phyloP scores from a whole-genome alignment of 1,140 invertebrate species.

The Gerris buenoi region DNA sequence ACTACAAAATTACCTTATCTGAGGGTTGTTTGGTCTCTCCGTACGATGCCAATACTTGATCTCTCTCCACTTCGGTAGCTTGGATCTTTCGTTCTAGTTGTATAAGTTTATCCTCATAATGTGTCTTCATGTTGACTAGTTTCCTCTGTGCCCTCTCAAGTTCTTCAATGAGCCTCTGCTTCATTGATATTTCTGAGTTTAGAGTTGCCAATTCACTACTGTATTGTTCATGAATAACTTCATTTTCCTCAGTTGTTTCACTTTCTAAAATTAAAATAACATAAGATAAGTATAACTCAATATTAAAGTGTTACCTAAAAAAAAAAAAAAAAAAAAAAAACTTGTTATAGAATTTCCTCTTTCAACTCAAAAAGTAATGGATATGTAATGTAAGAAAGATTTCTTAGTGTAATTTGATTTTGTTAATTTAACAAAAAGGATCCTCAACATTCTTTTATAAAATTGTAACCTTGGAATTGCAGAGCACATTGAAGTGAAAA shows the following conservation, averaged over 20 bases:
- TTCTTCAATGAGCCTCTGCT: constrained; percentile 84
- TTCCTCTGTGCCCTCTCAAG: constrained; percentile 73
- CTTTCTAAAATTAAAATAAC: constrained; percentile 31
- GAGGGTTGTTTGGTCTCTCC: constrained; percentile 37
- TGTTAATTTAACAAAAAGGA: no score
- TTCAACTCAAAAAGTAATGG: no score
- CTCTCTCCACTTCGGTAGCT: constrained; percentile 80
- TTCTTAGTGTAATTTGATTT: no score
- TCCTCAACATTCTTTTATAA: no score
- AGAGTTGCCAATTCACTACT: constrained; percentile 61
- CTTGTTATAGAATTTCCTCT: no score
- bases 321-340: no score
- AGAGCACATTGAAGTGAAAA: no score
- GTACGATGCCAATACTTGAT: constrained; percentile 66
- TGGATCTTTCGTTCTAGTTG: constrained; percentile 74
- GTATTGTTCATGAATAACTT: constrained; percentile 33
- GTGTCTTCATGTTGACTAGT: constrained; percentile 63
- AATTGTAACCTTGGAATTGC: no score
- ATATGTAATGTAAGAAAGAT: no score
- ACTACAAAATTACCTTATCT: no score
- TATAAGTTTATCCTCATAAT: constrained; percentile 89
- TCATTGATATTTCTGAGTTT: constrained; percentile 80
- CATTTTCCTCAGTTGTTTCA: constrained; percentile 33
- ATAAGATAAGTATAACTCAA: no score
- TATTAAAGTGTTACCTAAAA: no score